Evolutionary conservation across 2,888 invertebrate genomes (phyloP).

Genomic region (Busseola fusca): DNA sequence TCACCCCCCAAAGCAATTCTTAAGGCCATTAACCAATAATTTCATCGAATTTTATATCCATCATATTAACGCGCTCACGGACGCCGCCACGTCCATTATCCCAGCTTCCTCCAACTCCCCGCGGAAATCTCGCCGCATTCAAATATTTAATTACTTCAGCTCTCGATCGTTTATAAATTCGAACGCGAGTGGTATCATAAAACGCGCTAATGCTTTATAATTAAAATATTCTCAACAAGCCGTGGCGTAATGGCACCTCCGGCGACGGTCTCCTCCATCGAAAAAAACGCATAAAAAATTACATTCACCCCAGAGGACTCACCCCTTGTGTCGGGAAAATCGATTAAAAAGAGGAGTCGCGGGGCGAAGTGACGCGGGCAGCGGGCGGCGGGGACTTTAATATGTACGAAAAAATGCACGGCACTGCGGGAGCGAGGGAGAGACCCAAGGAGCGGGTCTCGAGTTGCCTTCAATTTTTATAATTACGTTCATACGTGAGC

Average conservation of each 20-base stretch:
- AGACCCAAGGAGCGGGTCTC: slow-evolving; percentile 81
- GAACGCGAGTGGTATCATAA: slow-evolving; percentile 88
- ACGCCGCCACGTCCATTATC: slow-evolving; percentile 82
- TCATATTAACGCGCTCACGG: slow-evolving; percentile 83
- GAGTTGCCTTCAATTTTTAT: slow-evolving; percentile 88
- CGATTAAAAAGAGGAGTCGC: slow-evolving; percentile 89
- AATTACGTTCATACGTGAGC: slow-evolving; percentile 91
- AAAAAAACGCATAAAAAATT: slow-evolving; percentile 90
- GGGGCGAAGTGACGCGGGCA: slow-evolving; percentile 79
- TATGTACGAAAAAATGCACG: slow-evolving; percentile 90
- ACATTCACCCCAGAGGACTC: slow-evolving; percentile 89
- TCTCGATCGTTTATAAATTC: slow-evolving; percentile 88
- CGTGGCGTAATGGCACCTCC: slow-evolving; percentile 89
- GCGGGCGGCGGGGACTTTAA: slow-evolving; percentile 84
- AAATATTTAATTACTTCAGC: slow-evolving; percentile 89
- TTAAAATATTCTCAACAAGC: slow-evolving; percentile 90
- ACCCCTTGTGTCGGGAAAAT: slow-evolving; percentile 89
- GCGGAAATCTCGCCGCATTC: slow-evolving; percentile 88
- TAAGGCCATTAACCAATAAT: slow-evolving; percentile 87
- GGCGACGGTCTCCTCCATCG: slow-evolving; percentile 86
- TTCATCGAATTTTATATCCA: slow-evolving; percentile 88
- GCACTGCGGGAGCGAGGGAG: slow-evolving; percentile 85
- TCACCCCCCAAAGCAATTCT: slow-evolving; percentile 77
- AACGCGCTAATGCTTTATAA: slow-evolving; percentile 89
- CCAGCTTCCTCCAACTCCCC: slow-evolving; percentile 78